Conservation (phyloP, 2,888 invertebrate species). For the Dryadula phaetusa region DNA sequence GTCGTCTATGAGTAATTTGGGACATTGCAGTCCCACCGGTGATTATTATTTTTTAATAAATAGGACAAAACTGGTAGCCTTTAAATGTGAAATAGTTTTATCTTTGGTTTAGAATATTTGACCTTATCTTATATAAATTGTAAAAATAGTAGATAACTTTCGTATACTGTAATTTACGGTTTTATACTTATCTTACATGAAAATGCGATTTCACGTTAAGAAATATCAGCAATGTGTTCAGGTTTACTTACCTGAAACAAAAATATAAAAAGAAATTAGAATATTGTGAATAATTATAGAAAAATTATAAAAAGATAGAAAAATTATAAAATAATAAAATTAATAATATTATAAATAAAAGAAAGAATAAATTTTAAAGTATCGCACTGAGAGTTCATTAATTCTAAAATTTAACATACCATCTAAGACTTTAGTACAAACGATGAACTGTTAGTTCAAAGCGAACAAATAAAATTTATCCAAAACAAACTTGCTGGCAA, state of each 20-base stretch:
- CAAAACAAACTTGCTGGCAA: not conserved
- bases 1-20: conserved; percentile 17
- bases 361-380: no score
- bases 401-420: no score
- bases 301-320: no score
- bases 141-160: not conserved
- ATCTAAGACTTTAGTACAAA: no score
- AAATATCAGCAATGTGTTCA: not conserved
- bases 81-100: not conserved
- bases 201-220: not conserved
- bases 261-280: conserved; percentile 2
- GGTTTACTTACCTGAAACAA: conserved; percentile 38
- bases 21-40: not conserved
- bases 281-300: not conserved
- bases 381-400: no score
- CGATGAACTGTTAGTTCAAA: not conserved
- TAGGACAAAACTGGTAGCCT: not conserved
- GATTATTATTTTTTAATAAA: conserved; percentile 27
- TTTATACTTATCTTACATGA: conserved; percentile 18
- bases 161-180: not conserved
- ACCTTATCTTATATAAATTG: not conserved
- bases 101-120: not conserved
- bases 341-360: no score
- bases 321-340: no score
- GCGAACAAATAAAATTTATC: not conserved